Conservation (phyloP, 2,888 invertebrate genomes). For the Cheilosia vulpina region DNA sequence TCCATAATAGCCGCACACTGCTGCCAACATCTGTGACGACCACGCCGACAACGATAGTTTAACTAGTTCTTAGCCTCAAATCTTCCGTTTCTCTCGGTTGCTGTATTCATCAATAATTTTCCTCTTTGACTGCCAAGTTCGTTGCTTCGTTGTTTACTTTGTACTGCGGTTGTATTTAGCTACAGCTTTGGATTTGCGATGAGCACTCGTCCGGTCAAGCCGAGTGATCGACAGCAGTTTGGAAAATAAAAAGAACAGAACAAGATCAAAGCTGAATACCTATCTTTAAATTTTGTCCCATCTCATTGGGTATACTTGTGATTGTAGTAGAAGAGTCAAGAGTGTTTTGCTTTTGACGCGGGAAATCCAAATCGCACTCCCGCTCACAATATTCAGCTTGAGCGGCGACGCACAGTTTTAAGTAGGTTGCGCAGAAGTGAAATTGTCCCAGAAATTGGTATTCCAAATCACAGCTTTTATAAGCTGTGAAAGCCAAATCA, state of each 20-base stretch:
- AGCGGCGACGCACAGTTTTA: background rate
- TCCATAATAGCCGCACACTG: slow-evolving; percentile 41
- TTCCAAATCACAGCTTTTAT: slow-evolving; percentile 38
- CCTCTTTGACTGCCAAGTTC: slow-evolving; percentile 2
- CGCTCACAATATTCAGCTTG: background rate
- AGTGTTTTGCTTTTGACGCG: background rate
- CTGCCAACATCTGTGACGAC: background rate
- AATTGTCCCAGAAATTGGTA: slow-evolving; percentile 27
- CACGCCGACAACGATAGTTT: slow-evolving; percentile 8
- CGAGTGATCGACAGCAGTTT: slow-evolving; percentile 30
- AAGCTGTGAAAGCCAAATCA: slow-evolving; percentile 10
- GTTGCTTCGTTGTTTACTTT: slow-evolving; percentile 38
- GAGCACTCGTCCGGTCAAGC: slow-evolving; percentile 7
- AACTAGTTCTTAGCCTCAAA: slow-evolving; percentile 48
- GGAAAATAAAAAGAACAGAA: slow-evolving; percentile 27
- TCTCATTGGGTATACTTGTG: too few relatives aligned
- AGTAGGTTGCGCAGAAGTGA: slow-evolving; percentile 44
- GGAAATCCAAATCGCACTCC: background rate
- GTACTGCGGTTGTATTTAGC: slow-evolving; percentile 12
- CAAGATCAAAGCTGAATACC: slow-evolving; percentile 1
- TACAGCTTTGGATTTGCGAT: slow-evolving; percentile 18
- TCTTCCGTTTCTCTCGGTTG: slow-evolving; percentile 57
- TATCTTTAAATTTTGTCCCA: too few relatives aligned
- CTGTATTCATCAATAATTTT: slow-evolving; percentile 46
- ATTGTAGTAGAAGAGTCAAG: background rate